A percentile compares a stretch with the other conserved stretches of the same genome.
phyloP scores from a whole-genome alignment of 2,113 vertebrate species.

The Heterochromis multidens region DNA sequence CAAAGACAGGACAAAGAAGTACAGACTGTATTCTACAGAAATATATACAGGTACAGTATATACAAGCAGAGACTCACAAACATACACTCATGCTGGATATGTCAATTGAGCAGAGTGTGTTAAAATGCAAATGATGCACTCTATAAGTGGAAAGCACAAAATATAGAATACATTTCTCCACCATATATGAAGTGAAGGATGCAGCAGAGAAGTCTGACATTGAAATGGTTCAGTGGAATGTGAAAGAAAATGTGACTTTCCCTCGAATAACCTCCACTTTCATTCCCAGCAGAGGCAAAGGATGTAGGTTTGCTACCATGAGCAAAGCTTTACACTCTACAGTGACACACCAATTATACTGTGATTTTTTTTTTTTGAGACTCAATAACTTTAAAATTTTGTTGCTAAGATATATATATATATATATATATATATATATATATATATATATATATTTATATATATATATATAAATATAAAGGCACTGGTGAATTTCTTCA shows the following conservation, averaged over 20 bases:
- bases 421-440: too few species aligned
- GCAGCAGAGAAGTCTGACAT: slow-evolving; percentile 37
- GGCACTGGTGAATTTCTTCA: not conserved
- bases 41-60: not conserved
- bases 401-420: too few species aligned
- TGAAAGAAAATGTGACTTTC: slow-evolving; percentile 33
- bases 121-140: slow-evolving; percentile 18
- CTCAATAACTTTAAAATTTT: too few species aligned
- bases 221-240: slow-evolving; percentile 39
- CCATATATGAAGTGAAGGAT: slow-evolving; percentile 17
- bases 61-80: not conserved
- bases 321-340: not conserved
- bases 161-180: not conserved
- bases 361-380: not conserved
- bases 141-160: not conserved
- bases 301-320: not conserved
- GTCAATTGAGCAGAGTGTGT: not conserved
- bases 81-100: not conserved
- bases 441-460: not conserved
- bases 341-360: not conserved
- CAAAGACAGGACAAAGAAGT: slow-evolving; percentile 59
- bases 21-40: not conserved
- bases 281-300: slow-evolving; percentile 22
- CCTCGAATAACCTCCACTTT: slow-evolving; percentile 6
- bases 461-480: not conserved